A percentile compares a stretch with the other conserved stretches of the same genome.
These are phyloP conservation scores for Tyria jacobaeae DNA, from an alignment of 2,888 invertebrate genomes.

Conservation along the genomic window DNA sequence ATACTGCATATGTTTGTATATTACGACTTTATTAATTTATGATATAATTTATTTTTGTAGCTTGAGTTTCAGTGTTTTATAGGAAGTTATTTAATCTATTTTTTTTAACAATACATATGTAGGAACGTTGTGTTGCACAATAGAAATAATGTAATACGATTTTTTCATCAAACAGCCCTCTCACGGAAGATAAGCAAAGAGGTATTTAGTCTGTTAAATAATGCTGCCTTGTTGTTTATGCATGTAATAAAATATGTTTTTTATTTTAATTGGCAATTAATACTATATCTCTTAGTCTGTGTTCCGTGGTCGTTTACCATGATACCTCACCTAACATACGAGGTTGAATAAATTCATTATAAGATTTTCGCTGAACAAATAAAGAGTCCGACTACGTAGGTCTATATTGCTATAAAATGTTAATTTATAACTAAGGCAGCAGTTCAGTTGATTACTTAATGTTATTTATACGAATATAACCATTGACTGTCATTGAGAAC, in stretches of 20 bases:
- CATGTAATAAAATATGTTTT: neutral
- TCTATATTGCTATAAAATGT: neutral
- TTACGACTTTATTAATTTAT: constrained; percentile 44
- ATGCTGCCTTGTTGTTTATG: no score
- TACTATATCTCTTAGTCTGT: neutral
- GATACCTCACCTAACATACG: no score
- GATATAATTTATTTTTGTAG: constrained; percentile 52
- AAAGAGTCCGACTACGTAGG: neutral
- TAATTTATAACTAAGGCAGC: no score
- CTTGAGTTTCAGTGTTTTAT: constrained; percentile 15
- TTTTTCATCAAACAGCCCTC: neutral
- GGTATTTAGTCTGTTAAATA: neutral
- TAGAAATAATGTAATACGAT: neutral
- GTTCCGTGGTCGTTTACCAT: neutral
- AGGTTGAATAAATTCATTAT: neutral
- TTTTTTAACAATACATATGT: neutral
- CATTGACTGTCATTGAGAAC: no score
- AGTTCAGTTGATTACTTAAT: neutral
- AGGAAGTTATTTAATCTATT: neutral
- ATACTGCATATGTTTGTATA: constrained; percentile 52
- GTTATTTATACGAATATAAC: neutral
- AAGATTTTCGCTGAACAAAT: neutral
- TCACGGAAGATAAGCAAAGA: neutral
- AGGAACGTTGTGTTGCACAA: neutral
- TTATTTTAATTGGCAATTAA: neutral